Percentiles rank a stretch among this genome's conserved stretches.
These are phyloP conservation scores for Mola mola DNA, from an alignment of 2,113 vertebrate genomes.

Conservation along the genomic window DNA sequence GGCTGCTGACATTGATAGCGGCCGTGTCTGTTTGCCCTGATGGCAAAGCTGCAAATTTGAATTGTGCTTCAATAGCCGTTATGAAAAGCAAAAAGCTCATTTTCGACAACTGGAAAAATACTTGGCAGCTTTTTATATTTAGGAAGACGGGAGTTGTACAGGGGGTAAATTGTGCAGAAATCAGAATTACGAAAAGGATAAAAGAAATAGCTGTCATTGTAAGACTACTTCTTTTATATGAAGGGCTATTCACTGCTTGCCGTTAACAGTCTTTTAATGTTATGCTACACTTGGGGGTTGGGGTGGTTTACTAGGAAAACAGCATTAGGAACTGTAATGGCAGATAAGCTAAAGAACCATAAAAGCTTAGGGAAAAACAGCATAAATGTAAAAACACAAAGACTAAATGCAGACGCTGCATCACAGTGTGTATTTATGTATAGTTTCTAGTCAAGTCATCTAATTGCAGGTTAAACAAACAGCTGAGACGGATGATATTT, in stretches of 20 bases:
- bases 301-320: neutral
- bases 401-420: neutral
- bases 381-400: neutral
- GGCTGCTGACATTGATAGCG: constrained; percentile 71
- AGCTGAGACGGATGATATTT: too few relatives aligned
- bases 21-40: constrained; percentile 56
- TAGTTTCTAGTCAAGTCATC: neutral
- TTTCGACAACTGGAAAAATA: constrained; percentile 36
- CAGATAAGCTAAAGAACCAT: neutral
- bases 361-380: constrained; percentile 1
- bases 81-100: constrained; percentile 53
- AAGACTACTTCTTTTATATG: neutral
- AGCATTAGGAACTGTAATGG: constrained; percentile 8
- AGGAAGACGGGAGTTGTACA: constrained; percentile 10
- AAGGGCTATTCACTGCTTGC: constrained; percentile 5
- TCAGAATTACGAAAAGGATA: constrained; percentile 45
- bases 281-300: neutral
- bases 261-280: constrained; percentile 32
- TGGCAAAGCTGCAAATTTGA: constrained; percentile 72
- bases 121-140: constrained; percentile 56
- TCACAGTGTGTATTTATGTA: neutral
- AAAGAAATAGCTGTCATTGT: constrained; percentile 31
- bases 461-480: too few relatives aligned
- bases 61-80: constrained; percentile 51
- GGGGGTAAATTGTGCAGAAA: constrained; percentile 53